Conservation (phyloP, 2,113 vertebrate genomes). For the Callithrix jacchus region DNA sequence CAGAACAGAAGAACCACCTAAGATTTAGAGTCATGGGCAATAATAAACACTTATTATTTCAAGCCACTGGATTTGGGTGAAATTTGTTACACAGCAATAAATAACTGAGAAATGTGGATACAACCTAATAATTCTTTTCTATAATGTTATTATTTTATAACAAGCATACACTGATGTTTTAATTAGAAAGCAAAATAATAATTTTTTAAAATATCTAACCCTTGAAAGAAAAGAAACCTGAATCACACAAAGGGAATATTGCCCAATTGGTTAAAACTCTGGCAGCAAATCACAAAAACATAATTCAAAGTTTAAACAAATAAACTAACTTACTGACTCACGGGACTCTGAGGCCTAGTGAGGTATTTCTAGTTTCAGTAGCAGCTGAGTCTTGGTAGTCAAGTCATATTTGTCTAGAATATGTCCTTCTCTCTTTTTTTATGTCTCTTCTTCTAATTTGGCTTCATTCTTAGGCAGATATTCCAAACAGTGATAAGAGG, state of each 20-base stretch:
- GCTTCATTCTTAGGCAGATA: not conserved
- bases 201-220: not conserved
- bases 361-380: not conserved
- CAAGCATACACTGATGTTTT: not conserved
- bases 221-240: conserved; percentile 20
- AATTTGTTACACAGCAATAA: not conserved
- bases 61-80: not conserved
- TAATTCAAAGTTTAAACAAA: not conserved
- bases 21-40: not conserved
- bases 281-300: not conserved
- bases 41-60: not conserved
- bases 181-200: not conserved
- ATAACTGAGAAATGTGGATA: not conserved
- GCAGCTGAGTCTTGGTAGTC: not conserved
- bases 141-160: not conserved
- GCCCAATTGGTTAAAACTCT: not conserved
- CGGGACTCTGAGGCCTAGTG: not conserved
- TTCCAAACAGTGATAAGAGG: not conserved
- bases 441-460: not conserved
- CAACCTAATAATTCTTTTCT: not conserved
- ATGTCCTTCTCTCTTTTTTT: not conserved
- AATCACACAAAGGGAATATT: not conserved
- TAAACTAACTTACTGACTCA: not conserved
- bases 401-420: not conserved
- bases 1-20: not conserved